phyloP scores from a whole-genome alignment of 2,888 invertebrate genomes.

The Helicoverpa assulta region DNA sequence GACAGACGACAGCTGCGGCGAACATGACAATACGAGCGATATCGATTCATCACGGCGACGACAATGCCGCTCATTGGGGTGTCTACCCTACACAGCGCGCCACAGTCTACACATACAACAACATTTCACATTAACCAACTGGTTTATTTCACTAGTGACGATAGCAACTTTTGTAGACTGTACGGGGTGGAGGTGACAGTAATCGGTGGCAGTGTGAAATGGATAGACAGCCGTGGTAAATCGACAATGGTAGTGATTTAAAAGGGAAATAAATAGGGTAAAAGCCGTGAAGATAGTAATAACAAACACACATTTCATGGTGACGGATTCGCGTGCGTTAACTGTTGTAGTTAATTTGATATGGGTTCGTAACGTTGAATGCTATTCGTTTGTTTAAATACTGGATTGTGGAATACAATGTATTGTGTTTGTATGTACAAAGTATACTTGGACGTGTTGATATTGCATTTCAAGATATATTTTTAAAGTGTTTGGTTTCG shows the following conservation, averaged over 20 bases:
- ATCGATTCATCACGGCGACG: slow-evolving; percentile 85
- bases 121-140: slow-evolving; percentile 59
- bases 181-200: slow-evolving; percentile 71
- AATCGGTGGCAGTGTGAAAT: slow-evolving; percentile 72
- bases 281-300: slow-evolving; percentile 85
- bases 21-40: slow-evolving; percentile 81
- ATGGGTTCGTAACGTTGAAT: slow-evolving; percentile 71
- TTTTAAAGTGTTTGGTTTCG: not conserved
- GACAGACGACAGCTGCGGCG: slow-evolving; percentile 88
- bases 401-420: slow-evolving; percentile 33
- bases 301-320: slow-evolving; percentile 88
- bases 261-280: slow-evolving; percentile 86
- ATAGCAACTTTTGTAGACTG: slow-evolving; percentile 59
- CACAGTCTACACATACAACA: slow-evolving; percentile 68
- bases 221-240: slow-evolving; percentile 84
- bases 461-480: slow-evolving; percentile 2
- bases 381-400: slow-evolving; percentile 59
- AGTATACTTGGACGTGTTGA: slow-evolving; percentile 3
- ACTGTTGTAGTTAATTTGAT: slow-evolving; percentile 79
- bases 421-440: slow-evolving; percentile 28
- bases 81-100: slow-evolving; percentile 73
- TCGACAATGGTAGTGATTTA: slow-evolving; percentile 86
- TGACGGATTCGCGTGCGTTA: slow-evolving; percentile 74
- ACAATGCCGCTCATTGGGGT: slow-evolving; percentile 81
- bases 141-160: slow-evolving; percentile 39